Evolutionary conservation across 1,140 invertebrate genomes (phyloP), one percentile per base, ranked within the genome.

Genomic region (Polyergus mexicanus): DNA sequence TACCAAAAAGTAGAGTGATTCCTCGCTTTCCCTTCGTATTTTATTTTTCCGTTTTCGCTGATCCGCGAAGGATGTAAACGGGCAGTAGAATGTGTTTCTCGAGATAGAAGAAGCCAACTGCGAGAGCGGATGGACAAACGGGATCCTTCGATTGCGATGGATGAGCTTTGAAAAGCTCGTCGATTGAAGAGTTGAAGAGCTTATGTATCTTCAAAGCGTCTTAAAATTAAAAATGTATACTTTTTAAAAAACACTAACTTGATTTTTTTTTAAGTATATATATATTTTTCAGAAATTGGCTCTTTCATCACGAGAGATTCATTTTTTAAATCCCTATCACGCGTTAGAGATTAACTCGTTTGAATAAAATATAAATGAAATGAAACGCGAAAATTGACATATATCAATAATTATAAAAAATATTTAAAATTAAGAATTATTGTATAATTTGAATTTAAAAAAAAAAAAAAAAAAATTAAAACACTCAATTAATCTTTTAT

Each of bases 1-100:
- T 74, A 76, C 87, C 63, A 87, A 90, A 91, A 92, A 90, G 90
- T 92, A 93, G 92, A 92, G 91, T 28, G 78, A 83, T 93, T 92
- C 38, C 68, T 58, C 78, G 25, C 90, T 81, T 69, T 35, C 54
- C 54, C 89, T 87, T 91, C 91, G 91, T 91, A 92, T 68, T 78
- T 47, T 51, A 92, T 78, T 78, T 47, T 51, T 85, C 75, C 60
- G 74, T 81, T 78, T 80, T 78, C 75, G 84, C 51, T 80, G 68
- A 83, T 83, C 76, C 75, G 77, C 58, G 63, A 71, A 72, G 65
- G 32, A 54, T n/a, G n/a, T 60, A 58, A 25, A 60, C 22, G 28
- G 32, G 35, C 22, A 32, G 22, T n/a, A 32, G 32, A n/a, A 44
- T 38, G 11, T 28, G 65, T 38, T 69, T 41, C n/a, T n/a, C 69